Conservation (phyloP, 92 coral and sea anemone species). For the Nematostella vectensis region DNA sequence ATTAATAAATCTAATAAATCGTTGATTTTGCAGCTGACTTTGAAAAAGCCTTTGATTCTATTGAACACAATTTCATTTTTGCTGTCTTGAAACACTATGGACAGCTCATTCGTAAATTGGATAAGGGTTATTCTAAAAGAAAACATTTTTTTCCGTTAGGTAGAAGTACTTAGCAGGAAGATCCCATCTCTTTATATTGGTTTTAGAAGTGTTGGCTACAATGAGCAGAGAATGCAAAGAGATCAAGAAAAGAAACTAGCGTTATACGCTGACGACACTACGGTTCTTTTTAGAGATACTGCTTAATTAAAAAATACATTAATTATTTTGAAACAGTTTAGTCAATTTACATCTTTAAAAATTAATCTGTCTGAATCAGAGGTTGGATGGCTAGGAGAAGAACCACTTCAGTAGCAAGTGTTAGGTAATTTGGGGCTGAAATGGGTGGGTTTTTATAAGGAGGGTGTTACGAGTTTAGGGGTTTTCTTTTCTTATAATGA, state of each 20-base stretch:
- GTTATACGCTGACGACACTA: slow-evolving; percentile 7
- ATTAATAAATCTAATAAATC: not conserved
- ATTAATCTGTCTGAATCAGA: slow-evolving; percentile 9
- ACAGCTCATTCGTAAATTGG: not conserved
- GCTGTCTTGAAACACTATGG: slow-evolving; percentile 10
- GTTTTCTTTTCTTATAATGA: slow-evolving; percentile 1
- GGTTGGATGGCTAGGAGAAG: slow-evolving; percentile 5
- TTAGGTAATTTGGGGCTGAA: not conserved
- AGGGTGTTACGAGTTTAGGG: not conserved
- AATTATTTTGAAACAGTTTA: not conserved
- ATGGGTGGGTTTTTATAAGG: slow-evolving; percentile 1
- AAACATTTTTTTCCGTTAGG: not conserved
- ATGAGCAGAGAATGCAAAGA: not conserved
- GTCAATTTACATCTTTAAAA: slow-evolving; percentile 6
- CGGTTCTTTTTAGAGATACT: slow-evolving; percentile 4
- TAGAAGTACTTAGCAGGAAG: slow-evolving; percentile 15
- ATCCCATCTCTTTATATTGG: slow-evolving; percentile 19
- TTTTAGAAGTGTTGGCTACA: slow-evolving; percentile 6
- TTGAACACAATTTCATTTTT: slow-evolving; percentile 18
- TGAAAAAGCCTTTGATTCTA: slow-evolving; percentile 15
- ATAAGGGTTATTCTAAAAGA: not conserved
- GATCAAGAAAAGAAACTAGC: slow-evolving; percentile 5
- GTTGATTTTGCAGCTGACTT: slow-evolving; percentile 20
- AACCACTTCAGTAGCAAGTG: not conserved
- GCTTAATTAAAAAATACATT: not conserved